A percentile compares a stretch with the other conserved stretches of the same genome.
These are phyloP conservation scores for Chascanopsetta lugubris DNA, from an alignment of 2,113 vertebrate genomes.

Conservation along the genomic window DNA sequence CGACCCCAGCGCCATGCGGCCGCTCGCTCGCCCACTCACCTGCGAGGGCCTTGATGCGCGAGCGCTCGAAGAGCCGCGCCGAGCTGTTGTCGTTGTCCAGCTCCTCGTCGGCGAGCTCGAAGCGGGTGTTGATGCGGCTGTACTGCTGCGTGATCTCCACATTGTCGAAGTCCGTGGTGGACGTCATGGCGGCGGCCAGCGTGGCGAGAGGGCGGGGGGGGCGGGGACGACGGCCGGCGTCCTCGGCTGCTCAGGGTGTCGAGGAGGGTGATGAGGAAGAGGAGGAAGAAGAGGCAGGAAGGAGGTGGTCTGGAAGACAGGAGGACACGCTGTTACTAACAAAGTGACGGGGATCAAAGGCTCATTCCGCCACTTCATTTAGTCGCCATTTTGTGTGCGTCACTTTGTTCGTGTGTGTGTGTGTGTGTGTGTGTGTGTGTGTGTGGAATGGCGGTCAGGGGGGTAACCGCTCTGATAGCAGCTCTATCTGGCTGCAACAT, in stretches of 20 bases:
- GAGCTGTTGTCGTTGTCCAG: conserved; percentile 98
- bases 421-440: no score
- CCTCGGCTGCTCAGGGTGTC: conserved; percentile 47
- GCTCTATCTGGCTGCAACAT: conserved; percentile 80
- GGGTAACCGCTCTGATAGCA: conserved; percentile 79
- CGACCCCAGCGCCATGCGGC: conserved; percentile 43
- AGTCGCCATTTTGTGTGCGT: conserved; percentile 69
- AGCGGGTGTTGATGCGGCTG: conserved; percentile 91
- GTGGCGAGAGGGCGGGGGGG: conserved; percentile 38
- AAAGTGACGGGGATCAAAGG: not conserved
- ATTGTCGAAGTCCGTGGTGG: conserved; percentile 94
- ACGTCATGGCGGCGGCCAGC: conserved; percentile 82
- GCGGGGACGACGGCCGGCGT: conserved; percentile 46
- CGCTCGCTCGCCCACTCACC: conserved; percentile 91
- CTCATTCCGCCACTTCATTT: conserved; percentile 1
- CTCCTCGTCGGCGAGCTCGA: conserved; percentile 89
- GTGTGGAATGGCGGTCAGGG: conserved; percentile 72
- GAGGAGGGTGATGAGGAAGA: not conserved
- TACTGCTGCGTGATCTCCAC: conserved; percentile 94
- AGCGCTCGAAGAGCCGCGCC: conserved; percentile 93
- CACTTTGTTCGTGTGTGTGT: conserved; percentile 44
- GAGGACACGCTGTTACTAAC: not conserved
- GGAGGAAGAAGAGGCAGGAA: conserved; percentile 10
- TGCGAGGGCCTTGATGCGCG: conserved; percentile 98
- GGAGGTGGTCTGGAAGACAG: conserved; percentile 44